Evolutionary conservation across 2,113 vertebrate species (phyloP).

Genomic region (Motacilla tschutschensis): DNA sequence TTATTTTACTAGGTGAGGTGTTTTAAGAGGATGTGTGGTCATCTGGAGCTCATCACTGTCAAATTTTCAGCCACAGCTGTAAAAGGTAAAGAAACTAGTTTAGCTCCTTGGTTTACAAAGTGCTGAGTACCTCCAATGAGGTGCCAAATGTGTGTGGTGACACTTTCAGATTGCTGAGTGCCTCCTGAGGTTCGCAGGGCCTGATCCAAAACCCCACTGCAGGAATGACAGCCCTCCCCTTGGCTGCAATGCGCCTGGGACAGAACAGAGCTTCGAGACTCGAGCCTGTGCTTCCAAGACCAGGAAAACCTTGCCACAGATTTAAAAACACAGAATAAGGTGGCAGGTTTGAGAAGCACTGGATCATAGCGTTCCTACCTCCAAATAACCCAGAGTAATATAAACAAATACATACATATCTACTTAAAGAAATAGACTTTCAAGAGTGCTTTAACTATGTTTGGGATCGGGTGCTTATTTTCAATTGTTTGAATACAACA

Average conservation of each 20-base stretch:
- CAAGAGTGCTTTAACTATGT: neutral
- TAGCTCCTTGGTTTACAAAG: conserved; percentile 36
- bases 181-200: neutral
- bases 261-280: neutral
- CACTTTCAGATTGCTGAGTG: neutral
- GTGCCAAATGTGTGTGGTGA: conserved; percentile 3
- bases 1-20: conserved; percentile 50
- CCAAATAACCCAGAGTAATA: neutral
- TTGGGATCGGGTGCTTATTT: neutral
- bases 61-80: conserved; percentile 31
- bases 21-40: conserved; percentile 40
- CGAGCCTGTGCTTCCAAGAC: neutral
- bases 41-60: conserved; percentile 57
- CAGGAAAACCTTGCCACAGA: neutral
- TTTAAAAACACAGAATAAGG: neutral
- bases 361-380: neutral
- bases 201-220: neutral
- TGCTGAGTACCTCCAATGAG: conserved; percentile 28
- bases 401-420: neutral
- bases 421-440: neutral
- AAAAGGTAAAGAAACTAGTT: conserved; percentile 2
- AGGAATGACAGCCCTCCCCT: neutral
- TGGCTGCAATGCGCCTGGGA: rapidly evolving
- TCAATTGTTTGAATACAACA: neutral
- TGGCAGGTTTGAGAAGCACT: neutral